phyloP scores from a whole-genome alignment of 2,797 vertebrate species.

The Pseudocheirus occidentalis region DNA sequence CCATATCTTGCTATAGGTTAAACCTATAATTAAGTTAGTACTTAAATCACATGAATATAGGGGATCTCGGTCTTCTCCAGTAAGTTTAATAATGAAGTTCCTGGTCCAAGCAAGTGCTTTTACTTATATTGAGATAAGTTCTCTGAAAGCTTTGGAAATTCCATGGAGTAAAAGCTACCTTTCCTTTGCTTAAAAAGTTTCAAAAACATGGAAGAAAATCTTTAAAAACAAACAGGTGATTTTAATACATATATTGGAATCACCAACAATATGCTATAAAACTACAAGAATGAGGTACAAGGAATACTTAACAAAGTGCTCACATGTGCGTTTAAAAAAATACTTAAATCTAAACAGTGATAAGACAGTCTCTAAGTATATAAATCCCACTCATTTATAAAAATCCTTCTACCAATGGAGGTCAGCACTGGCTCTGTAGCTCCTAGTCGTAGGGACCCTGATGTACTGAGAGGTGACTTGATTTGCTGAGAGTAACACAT shows the following conservation, averaged over 20 bases:
- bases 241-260: background rate
- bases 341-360: background rate
- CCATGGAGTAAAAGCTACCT: background rate
- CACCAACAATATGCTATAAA: background rate
- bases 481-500: background rate
- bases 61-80: background rate
- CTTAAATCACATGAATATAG: background rate
- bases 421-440: background rate
- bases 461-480: background rate
- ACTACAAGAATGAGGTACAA: background rate
- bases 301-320: background rate
- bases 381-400: background rate
- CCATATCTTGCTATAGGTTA: background rate
- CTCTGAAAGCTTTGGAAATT: background rate
- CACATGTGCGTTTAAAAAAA: background rate
- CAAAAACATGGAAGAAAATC: background rate
- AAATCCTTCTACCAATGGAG: background rate
- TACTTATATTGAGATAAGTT: background rate
- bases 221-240: background rate
- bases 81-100: background rate
- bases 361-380: background rate
- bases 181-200: background rate
- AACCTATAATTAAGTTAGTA: background rate
- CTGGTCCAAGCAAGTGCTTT: background rate
- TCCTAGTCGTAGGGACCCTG: background rate